Evolutionary conservation across 2,113 vertebrate genomes (phyloP).

Genomic region (Amphiprion ocellaris): DNA sequence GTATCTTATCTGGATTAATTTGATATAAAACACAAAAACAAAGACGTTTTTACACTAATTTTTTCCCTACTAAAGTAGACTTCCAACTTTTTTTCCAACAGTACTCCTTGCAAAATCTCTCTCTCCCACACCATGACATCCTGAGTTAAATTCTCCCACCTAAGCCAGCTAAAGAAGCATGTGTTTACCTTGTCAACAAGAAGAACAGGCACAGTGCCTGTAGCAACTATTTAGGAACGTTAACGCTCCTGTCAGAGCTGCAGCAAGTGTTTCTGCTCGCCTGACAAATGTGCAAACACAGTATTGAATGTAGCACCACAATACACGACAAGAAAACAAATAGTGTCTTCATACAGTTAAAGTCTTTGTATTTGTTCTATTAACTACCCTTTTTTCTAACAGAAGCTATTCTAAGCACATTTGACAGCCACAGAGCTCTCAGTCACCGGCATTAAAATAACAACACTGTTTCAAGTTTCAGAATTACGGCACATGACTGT

Average conservation of each 20-base stretch:
- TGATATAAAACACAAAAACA: background rate
- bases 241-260: conserved; percentile 16
- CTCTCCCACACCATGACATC: conserved; percentile 10
- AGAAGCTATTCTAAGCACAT: too few species aligned
- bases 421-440: background rate
- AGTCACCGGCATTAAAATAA: background rate
- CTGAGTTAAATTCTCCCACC: conserved; percentile 29
- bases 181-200: conserved; percentile 52
- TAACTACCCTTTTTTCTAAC: too few species aligned
- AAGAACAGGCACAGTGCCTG: conserved; percentile 35
- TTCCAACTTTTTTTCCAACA: background rate
- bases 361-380: background rate
- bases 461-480: background rate
- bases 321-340: background rate
- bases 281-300: conserved; percentile 36
- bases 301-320: conserved; percentile 17
- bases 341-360: conserved; percentile 1
- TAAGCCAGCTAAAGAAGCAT: background rate
- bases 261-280: conserved; percentile 31
- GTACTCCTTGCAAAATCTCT: conserved; percentile 8
- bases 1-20: background rate
- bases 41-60: background rate
- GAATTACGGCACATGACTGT: background rate
- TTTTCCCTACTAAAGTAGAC: conserved; percentile 8
- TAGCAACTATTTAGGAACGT: conserved; percentile 30